Evolutionary conservation across 2,888 invertebrate species (phyloP).

Genomic region (Orchesellides sinensis): DNA sequence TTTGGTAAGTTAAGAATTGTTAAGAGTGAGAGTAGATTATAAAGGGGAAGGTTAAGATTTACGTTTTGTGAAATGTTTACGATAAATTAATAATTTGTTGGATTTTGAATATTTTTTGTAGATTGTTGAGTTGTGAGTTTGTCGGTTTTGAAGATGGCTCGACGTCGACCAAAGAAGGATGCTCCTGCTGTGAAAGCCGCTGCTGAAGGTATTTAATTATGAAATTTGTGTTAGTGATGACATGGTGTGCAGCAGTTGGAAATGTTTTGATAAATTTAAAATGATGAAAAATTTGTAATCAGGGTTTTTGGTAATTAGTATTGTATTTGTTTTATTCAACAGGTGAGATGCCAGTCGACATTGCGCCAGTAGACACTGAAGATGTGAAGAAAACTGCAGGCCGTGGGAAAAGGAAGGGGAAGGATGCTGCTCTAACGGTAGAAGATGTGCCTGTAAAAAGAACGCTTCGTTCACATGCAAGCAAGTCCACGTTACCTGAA

Average conservation of each 20-base stretch:
- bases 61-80: no score
- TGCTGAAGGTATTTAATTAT: slow-evolving; percentile 27
- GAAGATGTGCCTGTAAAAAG: slow-evolving; percentile 20
- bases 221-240: slow-evolving; percentile 2
- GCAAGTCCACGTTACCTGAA: slow-evolving; percentile 8
- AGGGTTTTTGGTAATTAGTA: neutral
- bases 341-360: neutral
- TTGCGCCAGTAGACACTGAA: neutral
- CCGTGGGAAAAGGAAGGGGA: slow-evolving; percentile 32
- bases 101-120: no score
- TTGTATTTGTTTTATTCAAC: neutral
- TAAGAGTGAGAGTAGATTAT: no score
- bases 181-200: neutral
- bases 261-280: no score
- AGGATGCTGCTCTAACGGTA: neutral
- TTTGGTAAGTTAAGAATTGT: no score
- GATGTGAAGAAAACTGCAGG: slow-evolving; percentile 32
- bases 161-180: slow-evolving; percentile 32
- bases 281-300: no score
- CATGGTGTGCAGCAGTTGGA: no score
- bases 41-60: no score
- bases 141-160: no score
- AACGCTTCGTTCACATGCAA: slow-evolving; percentile 34
- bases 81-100: no score
- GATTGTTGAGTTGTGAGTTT: no score